Percentiles rank a stretch among this genome's conserved stretches.
These are phyloP conservation scores for Conger conger DNA, from an alignment of 2,113 vertebrate genomes.

Conservation along the genomic window DNA sequence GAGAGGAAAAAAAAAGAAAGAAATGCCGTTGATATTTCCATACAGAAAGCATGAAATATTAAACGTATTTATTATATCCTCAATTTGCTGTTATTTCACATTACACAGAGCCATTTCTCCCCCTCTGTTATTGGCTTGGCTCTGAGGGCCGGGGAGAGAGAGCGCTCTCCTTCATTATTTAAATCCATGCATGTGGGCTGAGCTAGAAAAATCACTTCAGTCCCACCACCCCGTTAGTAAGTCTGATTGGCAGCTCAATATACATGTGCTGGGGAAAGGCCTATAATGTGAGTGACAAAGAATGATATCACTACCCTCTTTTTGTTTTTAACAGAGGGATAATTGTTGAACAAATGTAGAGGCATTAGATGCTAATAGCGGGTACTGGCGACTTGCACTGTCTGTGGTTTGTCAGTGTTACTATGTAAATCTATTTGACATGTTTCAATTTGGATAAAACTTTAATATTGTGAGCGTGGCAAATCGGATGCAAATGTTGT, in stretches of 20 bases:
- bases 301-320: slow-evolving; percentile 70
- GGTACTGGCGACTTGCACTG: slow-evolving; percentile 75
- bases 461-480: slow-evolving; percentile 92
- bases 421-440: slow-evolving; percentile 96
- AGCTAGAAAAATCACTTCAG: slow-evolving; percentile 70
- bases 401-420: slow-evolving; percentile 82
- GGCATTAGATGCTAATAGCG: slow-evolving; percentile 76
- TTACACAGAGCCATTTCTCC: slow-evolving; percentile 66
- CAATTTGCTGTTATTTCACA: slow-evolving; percentile 78
- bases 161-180: slow-evolving; percentile 81
- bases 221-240: slow-evolving; percentile 66
- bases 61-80: slow-evolving; percentile 80
- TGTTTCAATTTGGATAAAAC: slow-evolving; percentile 97
- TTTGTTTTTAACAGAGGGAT: slow-evolving; percentile 84
- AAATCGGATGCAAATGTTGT: slow-evolving; percentile 98
- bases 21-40: slow-evolving; percentile 67
- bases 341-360: slow-evolving; percentile 83
- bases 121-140: slow-evolving; percentile 69
- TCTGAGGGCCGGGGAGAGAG: slow-evolving; percentile 66
- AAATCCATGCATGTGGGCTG: slow-evolving; percentile 73
- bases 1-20: slow-evolving; percentile 31
- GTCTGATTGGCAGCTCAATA: slow-evolving; percentile 78
- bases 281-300: slow-evolving; percentile 73
- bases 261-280: slow-evolving; percentile 64
- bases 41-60: slow-evolving; percentile 76